These are phyloP conservation scores for Deilephila elpenor DNA, from an alignment of 2,888 invertebrate genomes.

Conservation along the genomic window DNA sequence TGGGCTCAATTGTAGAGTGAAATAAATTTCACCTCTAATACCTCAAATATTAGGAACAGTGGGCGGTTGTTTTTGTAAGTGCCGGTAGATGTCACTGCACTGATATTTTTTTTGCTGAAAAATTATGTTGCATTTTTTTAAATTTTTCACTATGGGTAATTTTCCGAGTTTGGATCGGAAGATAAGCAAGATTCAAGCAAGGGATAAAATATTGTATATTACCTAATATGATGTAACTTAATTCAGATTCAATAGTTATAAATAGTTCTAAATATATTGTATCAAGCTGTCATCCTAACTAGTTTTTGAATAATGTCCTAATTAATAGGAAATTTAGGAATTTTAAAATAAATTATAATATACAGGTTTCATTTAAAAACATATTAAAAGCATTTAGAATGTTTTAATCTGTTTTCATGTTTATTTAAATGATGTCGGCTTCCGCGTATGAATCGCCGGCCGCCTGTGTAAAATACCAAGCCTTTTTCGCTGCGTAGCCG, in stretches of 20 bases:
- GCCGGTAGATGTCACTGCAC: neutral
- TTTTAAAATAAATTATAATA: too few species aligned
- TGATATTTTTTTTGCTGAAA: neutral
- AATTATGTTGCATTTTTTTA: too few species aligned
- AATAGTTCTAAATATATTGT: too few species aligned
- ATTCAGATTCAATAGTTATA: too few species aligned
- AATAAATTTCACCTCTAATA: slow-evolving; percentile 44
- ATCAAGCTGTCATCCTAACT: too few species aligned
- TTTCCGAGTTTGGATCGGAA: neutral
- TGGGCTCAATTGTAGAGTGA: slow-evolving; percentile 56
- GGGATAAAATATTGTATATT: too few species aligned
- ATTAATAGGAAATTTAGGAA: too few species aligned
- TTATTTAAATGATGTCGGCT: neutral
- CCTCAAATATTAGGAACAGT: neutral
- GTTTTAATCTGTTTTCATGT: too few species aligned
- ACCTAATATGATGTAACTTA: too few species aligned
- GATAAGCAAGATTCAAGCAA: neutral
- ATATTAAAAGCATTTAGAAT: too few species aligned
- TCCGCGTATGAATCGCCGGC: slow-evolving; percentile 39
- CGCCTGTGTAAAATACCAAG: slow-evolving; percentile 42
- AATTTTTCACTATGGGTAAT: neutral
- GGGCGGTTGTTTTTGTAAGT: neutral
- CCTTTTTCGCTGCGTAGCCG: slow-evolving; percentile 56
- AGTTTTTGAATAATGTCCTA: too few species aligned
- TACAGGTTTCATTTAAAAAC: too few species aligned